Percentiles rank a stretch among this genome's conserved stretches.
Evolutionary conservation across 1,140 invertebrate genomes (phyloP).

Genomic region (Drosophila arizonae): DNA sequence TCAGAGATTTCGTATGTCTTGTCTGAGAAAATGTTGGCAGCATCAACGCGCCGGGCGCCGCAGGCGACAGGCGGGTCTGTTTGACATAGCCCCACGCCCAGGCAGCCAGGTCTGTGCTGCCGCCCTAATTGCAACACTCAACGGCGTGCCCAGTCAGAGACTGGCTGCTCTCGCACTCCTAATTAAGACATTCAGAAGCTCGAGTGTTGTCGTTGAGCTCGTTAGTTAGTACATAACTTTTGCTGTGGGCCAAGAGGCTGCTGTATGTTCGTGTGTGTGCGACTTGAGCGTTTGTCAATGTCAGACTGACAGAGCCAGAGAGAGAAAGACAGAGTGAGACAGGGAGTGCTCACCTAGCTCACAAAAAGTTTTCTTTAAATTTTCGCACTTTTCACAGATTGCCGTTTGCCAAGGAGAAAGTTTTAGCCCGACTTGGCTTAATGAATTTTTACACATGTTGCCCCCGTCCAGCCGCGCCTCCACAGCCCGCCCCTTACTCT

Average conservation of each 20-base stretch:
- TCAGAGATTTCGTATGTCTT: no score
- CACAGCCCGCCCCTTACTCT: slow-evolving; percentile 5
- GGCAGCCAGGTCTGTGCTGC: slow-evolving; percentile 31
- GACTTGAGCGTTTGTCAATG: slow-evolving; percentile 56
- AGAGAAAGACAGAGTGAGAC: neutral
- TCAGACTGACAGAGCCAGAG: slow-evolving; percentile 36
- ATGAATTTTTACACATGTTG: slow-evolving; percentile 63
- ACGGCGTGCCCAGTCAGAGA: slow-evolving; percentile 33
- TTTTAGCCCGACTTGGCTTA: slow-evolving; percentile 52
- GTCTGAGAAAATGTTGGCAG: slow-evolving; percentile 32
- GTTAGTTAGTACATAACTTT: slow-evolving; percentile 81
- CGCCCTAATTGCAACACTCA: slow-evolving; percentile 76
- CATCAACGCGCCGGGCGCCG: slow-evolving; percentile 23
- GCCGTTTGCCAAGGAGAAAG: slow-evolving; percentile 60
- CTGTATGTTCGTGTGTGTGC: neutral
- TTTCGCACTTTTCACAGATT: slow-evolving; percentile 76
- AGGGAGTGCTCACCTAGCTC: slow-evolving; percentile 31
- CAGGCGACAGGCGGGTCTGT: slow-evolving; percentile 26
- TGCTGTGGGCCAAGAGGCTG: slow-evolving; percentile 52
- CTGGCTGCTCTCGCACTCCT: slow-evolving; percentile 36
- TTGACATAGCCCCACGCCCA: slow-evolving; percentile 43
- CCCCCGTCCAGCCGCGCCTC: neutral
- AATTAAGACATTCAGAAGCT: slow-evolving; percentile 77
- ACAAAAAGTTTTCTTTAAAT: slow-evolving; percentile 72
- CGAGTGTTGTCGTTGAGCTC: slow-evolving; percentile 81